Conservation (phyloP, 1,140 invertebrate species). For the Scaptomyza pallida region DNA sequence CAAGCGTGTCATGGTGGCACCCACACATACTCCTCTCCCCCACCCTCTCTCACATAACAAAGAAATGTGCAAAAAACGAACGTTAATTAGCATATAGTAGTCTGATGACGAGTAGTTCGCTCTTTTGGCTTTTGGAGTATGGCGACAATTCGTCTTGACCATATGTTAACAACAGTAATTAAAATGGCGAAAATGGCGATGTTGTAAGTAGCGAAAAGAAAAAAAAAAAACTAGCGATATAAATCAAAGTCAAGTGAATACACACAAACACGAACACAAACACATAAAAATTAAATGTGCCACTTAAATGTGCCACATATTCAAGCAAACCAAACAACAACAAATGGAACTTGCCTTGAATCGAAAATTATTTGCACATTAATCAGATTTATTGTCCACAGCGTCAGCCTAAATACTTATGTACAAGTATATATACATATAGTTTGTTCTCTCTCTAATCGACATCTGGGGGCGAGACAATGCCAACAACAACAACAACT, state of each 20-base stretch:
- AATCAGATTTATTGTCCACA: conserved; percentile 61
- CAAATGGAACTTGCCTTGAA: conserved; percentile 46
- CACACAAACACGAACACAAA: conserved; percentile 7
- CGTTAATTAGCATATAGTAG: conserved; percentile 21
- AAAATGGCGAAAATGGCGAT: conserved; percentile 31
- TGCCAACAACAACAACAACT: conserved; percentile 27
- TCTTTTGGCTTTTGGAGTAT: background rate
- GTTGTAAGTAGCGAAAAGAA: conserved; percentile 24
- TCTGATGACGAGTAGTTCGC: background rate
- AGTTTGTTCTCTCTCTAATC: conserved; percentile 25
- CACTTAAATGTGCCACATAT: conserved; percentile 57
- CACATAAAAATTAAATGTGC: conserved; percentile 64
- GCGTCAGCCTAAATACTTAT: conserved; percentile 41
- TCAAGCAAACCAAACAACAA: conserved; percentile 1
- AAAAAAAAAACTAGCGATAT: conserved; percentile 50
- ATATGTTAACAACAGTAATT: conserved; percentile 52
- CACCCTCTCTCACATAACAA: background rate
- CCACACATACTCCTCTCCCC: conserved; percentile 4
- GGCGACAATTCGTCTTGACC: conserved; percentile 13
- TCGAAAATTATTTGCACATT: conserved; percentile 65
- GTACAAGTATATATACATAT: background rate
- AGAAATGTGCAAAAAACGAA: conserved; percentile 37
- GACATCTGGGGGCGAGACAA: conserved; percentile 47
- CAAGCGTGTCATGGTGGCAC: conserved; percentile 40
- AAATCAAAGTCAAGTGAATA: conserved; percentile 74